phyloP scores from a whole-genome alignment of 1,140 invertebrate species.

The Cyclargus thomasi region DNA sequence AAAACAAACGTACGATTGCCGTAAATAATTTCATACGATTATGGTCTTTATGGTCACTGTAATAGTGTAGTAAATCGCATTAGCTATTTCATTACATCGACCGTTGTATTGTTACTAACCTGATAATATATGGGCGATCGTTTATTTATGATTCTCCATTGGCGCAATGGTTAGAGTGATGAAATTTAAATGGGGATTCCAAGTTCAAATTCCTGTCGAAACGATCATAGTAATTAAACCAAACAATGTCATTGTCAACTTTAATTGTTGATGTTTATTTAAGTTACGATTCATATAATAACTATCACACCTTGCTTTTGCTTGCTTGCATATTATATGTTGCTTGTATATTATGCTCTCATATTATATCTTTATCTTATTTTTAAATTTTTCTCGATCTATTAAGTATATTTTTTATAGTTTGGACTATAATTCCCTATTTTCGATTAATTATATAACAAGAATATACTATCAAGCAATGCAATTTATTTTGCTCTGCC shows the following conservation, averaged over 20 bases:
- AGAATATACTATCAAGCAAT: not conserved
- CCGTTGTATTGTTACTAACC: slow-evolving; percentile 34
- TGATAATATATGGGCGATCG: slow-evolving; percentile 36
- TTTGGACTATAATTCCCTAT: too few relatives aligned
- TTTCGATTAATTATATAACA: too few relatives aligned
- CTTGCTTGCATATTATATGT: too few relatives aligned
- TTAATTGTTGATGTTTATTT: too few relatives aligned
- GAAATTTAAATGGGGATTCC: slow-evolving; percentile 14
- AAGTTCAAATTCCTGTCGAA: slow-evolving; percentile 8
- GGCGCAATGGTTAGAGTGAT: slow-evolving; percentile 17
- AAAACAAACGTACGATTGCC: slow-evolving; percentile 33
- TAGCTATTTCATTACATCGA: slow-evolving; percentile 30
- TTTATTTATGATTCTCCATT: slow-evolving; percentile 28
- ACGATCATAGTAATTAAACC: not conserved
- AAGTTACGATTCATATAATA: too few relatives aligned
- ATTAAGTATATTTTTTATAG: too few relatives aligned
- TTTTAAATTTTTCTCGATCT: too few relatives aligned
- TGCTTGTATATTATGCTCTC: too few relatives aligned
- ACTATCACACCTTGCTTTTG: too few relatives aligned
- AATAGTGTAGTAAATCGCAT: slow-evolving; percentile 35
- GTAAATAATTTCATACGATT: slow-evolving; percentile 39
- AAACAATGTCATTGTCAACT: slow-evolving; percentile 9
- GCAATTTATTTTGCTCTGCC: not conserved
- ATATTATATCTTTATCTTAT: too few relatives aligned
- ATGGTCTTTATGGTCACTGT: slow-evolving; percentile 33